Conservation (phyloP, 1,140 invertebrate genomes). For the Limonius californicus region DNA sequence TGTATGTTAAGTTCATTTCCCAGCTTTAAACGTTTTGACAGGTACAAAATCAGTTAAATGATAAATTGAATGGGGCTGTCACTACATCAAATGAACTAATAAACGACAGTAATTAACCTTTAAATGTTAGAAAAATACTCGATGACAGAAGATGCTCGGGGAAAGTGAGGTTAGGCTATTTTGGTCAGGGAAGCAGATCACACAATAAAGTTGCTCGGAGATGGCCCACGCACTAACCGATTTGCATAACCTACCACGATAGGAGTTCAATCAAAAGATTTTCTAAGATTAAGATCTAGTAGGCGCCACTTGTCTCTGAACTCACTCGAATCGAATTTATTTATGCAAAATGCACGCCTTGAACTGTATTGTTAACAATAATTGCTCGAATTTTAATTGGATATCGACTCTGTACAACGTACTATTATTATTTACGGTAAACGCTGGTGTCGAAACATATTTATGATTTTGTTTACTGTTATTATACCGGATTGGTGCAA, state of each 20-base stretch:
- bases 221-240: conserved; percentile 15
- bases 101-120: conserved; percentile 11
- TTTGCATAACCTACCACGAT: conserved; percentile 17
- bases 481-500: too few species aligned
- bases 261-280: conserved; percentile 18
- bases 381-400: conserved; percentile 27
- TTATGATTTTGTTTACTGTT: too few species aligned
- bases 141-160: not conserved
- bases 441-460: too few species aligned
- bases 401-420: conserved; percentile 1
- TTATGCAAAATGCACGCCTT: conserved; percentile 23
- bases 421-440: too few species aligned
- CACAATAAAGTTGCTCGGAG: too few species aligned
- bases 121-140: not conserved
- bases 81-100: conserved; percentile 7
- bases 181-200: not conserved
- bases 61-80: conserved; percentile 10
- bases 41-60: not conserved
- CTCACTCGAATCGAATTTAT: conserved; percentile 22
- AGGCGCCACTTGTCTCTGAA: conserved; percentile 25
- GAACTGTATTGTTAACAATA: conserved; percentile 24
- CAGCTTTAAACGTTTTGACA: not conserved
- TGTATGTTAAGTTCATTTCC: conserved; percentile 1
- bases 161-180: not conserved
- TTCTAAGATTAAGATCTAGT: conserved; percentile 23